Evolutionary conservation across 2,113 vertebrate genomes (phyloP), one percentile per base, ranked within the genome.

Genomic region (Oreochromis tanganicae): DNA sequence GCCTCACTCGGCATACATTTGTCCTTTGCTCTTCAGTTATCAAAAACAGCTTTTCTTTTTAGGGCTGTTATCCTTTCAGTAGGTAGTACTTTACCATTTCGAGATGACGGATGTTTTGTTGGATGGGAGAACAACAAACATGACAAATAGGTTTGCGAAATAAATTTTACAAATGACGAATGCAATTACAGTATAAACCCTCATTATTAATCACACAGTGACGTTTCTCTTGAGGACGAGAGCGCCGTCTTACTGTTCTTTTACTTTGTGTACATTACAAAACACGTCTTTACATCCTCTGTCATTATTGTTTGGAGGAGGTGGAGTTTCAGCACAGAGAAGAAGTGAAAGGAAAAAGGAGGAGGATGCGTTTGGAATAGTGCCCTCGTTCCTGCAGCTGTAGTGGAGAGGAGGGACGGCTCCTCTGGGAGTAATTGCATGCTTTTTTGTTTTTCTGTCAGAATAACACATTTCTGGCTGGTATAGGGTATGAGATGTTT

Each of bases 321-420:
- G 50, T 21, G 48, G 73, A 59, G 66, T 86, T 92, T 83, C 57
- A 80, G 81, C 48, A 84, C 75, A 82, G 38, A 89, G 38, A 85
- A 43, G 82, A 91, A 88, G 34, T 9, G 46, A 63, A 68, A 84
- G 73, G 46, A 57, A 87, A 50, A 59, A 55, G 73, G 66, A 85
- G 87, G 83, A 89, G 50, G 87, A 89, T 11, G 36, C 84, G 56
- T 90, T 90, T 93, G 92, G 92, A 92, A 90, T 71, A 13, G 89
- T 92, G 88, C 83, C 91, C 89, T 88, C 73, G 85, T 87, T 93
- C 84, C 92, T 95, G 95, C 95, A 96, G 94, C 94, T 96, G 94
- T 83, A 83, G 91, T 57, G 7, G 66, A 85, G 89, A 89, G 90
- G 90, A 94, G 88, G 93, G 92, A 87, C 79, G 21, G 82, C 80